A percentile compares a stretch with the other conserved stretches of the same genome.
These are phyloP conservation scores for Dysidea cf. avara DNA, from an alignment of 37 sponge, comb jelly and placozoan genomes.

Conservation along the genomic window DNA sequence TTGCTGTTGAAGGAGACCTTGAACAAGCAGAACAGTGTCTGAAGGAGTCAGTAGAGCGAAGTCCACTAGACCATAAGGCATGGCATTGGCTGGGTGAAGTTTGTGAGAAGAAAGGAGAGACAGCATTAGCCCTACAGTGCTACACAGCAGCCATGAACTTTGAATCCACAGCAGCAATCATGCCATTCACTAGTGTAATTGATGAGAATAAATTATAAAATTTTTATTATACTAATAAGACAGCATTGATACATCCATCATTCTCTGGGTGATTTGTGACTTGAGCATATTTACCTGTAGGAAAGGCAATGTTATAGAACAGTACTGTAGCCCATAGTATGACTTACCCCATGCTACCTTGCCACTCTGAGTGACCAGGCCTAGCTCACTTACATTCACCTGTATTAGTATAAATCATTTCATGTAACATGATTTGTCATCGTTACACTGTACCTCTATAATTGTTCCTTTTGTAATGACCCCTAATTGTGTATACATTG, in stretches of 20 bases:
- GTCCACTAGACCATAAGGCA: conserved; percentile 57
- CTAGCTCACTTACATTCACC: conserved; percentile 98
- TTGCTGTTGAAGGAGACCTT: conserved; percentile 16
- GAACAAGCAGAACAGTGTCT: conserved; percentile 62
- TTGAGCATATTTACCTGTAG: conserved; percentile 96
- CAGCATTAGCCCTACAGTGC: conserved; percentile 34
- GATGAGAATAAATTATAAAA: background rate
- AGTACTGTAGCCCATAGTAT: no score
- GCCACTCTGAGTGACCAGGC: conserved; percentile 97
- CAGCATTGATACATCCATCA: conserved; percentile 99
- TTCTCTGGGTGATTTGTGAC: conserved; percentile 99
- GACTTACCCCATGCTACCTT: conserved; percentile 99
- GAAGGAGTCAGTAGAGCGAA: conserved; percentile 35
- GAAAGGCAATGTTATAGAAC: background rate
- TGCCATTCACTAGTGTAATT: conserved; percentile 50
- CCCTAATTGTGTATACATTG: conserved; percentile 95
- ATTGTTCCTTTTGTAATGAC: conserved; percentile 99
- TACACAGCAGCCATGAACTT: conserved; percentile 65
- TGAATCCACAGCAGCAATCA: conserved; percentile 59
- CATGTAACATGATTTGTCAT: background rate
- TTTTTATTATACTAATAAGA: conserved; percentile 77
- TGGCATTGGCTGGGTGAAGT: conserved; percentile 61
- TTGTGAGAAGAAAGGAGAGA: no score
- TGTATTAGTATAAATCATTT: background rate
- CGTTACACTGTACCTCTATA: conserved; percentile 64